Evolutionary conservation across 2,888 invertebrate genomes (phyloP), one percentile per base, ranked within the genome.

Genomic region (Mesorhabditis spiculigera): DNA sequence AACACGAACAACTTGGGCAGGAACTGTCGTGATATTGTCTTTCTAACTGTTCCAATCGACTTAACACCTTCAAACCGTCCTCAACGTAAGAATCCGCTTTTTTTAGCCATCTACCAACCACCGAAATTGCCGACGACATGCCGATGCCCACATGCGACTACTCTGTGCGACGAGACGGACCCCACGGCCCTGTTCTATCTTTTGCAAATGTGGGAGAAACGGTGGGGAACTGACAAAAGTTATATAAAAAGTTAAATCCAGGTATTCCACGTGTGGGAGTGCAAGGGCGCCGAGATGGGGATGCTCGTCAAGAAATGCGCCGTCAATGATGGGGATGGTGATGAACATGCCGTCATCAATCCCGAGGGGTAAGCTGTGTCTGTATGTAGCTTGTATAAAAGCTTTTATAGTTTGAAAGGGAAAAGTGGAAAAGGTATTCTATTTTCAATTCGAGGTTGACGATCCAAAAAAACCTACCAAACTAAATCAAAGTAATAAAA

Each of bases 171-270:
- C 70, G 78, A 42, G 79, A 81, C 68, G 73, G 76, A 28, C 76
- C 81, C 5, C 77, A 83, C 61, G 85, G 85, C 5, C 81, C 84
- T 5, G 66, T 76, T 2, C 77, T 85, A 10, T 77, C 78, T 10
- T 85, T 79, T 68, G 85, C 82, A 13, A 82, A 82, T 63, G 84
- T 85, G 45, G 85, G 85, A n/a, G 85, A 85, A 44, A 82, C 78
- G 4, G 85, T 81, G 67, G 44, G n/a, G n/a, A n/a, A n/a, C n/a
- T n/a, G n/a, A n/a, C n/a, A n/a, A n/a, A n/a, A n/a, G n/a, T n/a
- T n/a, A n/a, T n/a, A n/a, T 3, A 28, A 28, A 1, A n/a, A n/a
- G 5, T 50, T 41, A 43, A 71, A 8, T 77, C 70, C 66, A 74
- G 73, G 74, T 82, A 4, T 84, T 71, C 72, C 84, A 85, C 69